phyloP scores from a whole-genome alignment of 2,113 vertebrate genomes.

The Pristiophorus japonicus region DNA sequence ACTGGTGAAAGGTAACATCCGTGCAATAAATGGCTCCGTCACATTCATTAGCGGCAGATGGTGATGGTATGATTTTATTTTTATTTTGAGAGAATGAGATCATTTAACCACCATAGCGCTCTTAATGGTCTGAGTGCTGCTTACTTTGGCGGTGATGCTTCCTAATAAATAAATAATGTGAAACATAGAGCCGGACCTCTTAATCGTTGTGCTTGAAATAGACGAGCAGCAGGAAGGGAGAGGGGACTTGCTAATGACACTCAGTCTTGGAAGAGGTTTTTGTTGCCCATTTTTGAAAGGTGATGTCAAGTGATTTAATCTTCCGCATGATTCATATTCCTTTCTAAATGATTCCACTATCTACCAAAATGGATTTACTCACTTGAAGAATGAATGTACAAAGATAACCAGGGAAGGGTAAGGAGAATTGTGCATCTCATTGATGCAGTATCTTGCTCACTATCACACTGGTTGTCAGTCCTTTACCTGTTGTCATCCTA shows the following conservation, averaged over 20 bases:
- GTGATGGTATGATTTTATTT: slow-evolving; percentile 36
- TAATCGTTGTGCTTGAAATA: slow-evolving; percentile 37
- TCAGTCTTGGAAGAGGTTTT: neutral
- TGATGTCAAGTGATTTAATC: slow-evolving; percentile 5
- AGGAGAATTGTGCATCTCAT: neutral
- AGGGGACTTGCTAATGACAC: slow-evolving; percentile 39
- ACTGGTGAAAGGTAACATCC: neutral
- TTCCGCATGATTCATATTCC: neutral
- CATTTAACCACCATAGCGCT: slow-evolving; percentile 41
- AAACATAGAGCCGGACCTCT: slow-evolving; percentile 39
- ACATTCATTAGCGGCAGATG: slow-evolving; percentile 37
- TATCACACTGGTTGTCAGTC: neutral
- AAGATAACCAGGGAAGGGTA: neutral
- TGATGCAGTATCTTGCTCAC: neutral
- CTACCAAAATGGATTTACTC: slow-evolving; percentile 13
- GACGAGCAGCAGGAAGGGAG: slow-evolving; percentile 8
- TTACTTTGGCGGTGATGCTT: slow-evolving; percentile 45
- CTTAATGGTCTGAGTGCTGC: slow-evolving; percentile 51
- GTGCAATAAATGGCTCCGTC: neutral
- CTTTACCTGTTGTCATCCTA: neutral
- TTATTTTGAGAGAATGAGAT: slow-evolving; percentile 45
- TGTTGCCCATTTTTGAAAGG: slow-evolving; percentile 21
- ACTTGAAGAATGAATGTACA: neutral
- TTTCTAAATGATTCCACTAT: neutral
- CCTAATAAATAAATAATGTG: slow-evolving; percentile 65